Conservation (phyloP, 2,888 invertebrate species). For the Eilema sororculum region DNA sequence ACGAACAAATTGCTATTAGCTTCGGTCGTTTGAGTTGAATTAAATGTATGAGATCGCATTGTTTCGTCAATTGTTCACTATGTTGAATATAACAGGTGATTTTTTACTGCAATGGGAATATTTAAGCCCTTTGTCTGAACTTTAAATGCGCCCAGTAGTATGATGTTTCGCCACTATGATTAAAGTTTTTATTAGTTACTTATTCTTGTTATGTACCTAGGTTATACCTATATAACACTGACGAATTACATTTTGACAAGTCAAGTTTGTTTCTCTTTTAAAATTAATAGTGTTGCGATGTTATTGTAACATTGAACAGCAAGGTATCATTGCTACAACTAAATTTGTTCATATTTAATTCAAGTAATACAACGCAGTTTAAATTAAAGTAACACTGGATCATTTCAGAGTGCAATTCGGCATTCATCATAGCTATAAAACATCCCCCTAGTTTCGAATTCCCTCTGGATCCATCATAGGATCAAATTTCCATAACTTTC, state of each 20-base stretch:
- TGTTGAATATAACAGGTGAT: conserved; percentile 54
- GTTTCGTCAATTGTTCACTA: conserved; percentile 63
- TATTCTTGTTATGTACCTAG: conserved; percentile 28
- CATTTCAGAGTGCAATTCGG: not conserved
- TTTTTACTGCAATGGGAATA: conserved; percentile 44
- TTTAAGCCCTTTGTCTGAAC: conserved; percentile 45
- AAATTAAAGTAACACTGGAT: not conserved
- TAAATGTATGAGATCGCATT: conserved; percentile 72
- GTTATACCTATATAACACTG: conserved; percentile 10
- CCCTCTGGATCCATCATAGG: not conserved
- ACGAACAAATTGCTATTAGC: conserved; percentile 55
- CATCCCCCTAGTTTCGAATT: not conserved
- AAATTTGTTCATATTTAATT: too few relatives aligned
- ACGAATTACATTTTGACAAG: conserved; percentile 12
- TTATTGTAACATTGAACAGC: not conserved
- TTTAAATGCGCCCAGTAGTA: conserved; percentile 45
- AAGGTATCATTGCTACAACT: not conserved
- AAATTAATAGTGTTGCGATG: not conserved
- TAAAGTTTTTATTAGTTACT: conserved; percentile 22
- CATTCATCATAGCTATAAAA: not conserved
- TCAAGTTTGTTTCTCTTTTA: too few relatives aligned
- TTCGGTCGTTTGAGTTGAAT: conserved; percentile 66
- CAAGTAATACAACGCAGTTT: too few relatives aligned
- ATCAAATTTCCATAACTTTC: not conserved
- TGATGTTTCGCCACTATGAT: conserved; percentile 37